phyloP scores from a whole-genome alignment of 1,140 invertebrate species.

The Platyura marginata region DNA sequence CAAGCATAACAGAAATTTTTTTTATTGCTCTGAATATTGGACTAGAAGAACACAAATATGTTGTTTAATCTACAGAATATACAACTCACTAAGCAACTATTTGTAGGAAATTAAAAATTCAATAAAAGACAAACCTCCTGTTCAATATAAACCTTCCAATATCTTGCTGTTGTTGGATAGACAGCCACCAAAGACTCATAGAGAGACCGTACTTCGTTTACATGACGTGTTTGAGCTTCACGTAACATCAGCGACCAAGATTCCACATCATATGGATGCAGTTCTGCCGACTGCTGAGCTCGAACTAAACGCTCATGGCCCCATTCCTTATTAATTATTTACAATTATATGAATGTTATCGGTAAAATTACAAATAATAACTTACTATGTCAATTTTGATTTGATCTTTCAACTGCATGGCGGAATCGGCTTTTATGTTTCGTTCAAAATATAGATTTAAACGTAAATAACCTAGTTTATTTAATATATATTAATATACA shows the following conservation, averaged over 20 bases:
- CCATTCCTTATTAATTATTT: slow-evolving; percentile 43
- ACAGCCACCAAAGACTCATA: slow-evolving; percentile 87
- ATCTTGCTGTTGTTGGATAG: slow-evolving; percentile 90
- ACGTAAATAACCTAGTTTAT: no score
- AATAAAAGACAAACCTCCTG: slow-evolving; percentile 59
- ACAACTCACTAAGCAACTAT: no score
- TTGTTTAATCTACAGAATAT: no score
- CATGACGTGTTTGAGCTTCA: slow-evolving; percentile 77
- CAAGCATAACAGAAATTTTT: neutral
- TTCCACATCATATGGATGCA: slow-evolving; percentile 83
- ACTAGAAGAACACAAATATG: no score
- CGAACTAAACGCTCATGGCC: slow-evolving; percentile 63
- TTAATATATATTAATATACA: no score
- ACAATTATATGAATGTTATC: neutral
- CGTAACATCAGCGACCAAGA: slow-evolving; percentile 90
- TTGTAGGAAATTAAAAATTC: slow-evolving; percentile 3
- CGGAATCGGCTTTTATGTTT: neutral
- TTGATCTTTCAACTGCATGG: slow-evolving; percentile 14
- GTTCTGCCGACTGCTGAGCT: slow-evolving; percentile 62
- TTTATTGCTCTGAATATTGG: neutral
- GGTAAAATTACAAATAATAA: slow-evolving; percentile 1
- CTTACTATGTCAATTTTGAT: slow-evolving; percentile 25
- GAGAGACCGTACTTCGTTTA: slow-evolving; percentile 75
- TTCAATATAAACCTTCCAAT: slow-evolving; percentile 99
- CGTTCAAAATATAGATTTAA: no score